Conservation (phyloP, 1,140 invertebrate species). For the Drosophila neocordata region DNA sequence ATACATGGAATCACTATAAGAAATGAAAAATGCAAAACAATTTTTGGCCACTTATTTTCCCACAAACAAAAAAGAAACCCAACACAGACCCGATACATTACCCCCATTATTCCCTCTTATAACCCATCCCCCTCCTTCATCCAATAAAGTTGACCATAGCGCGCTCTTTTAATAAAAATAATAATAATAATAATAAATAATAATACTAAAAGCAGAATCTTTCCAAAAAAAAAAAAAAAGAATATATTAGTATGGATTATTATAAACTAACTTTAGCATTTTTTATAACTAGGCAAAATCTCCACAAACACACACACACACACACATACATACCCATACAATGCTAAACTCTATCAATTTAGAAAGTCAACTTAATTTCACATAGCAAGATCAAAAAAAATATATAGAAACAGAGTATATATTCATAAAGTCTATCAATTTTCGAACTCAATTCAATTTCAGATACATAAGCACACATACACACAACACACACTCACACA, state of each 20-base stretch:
- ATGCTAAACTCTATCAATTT: background rate
- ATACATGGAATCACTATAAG: constrained; percentile 17
- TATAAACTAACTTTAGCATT: constrained; percentile 14
- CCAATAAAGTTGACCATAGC: constrained; percentile 57
- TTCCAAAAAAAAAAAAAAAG: constrained; percentile 4
- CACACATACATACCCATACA: background rate
- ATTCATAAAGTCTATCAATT: background rate
- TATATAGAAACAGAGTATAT: background rate
- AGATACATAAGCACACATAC: background rate
- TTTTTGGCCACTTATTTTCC: constrained; percentile 58
- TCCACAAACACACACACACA: background rate
- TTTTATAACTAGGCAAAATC: constrained; percentile 13
- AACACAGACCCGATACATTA: constrained; percentile 12
- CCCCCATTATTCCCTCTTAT: background rate
- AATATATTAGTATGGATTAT: constrained; percentile 9
- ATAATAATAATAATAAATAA: background rate
- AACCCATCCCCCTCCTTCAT: constrained; percentile 7
- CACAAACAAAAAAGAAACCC: constrained; percentile 38
- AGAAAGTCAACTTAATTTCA: background rate
- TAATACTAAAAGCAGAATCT: constrained; percentile 1
- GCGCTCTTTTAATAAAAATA: constrained; percentile 46
- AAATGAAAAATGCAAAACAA: constrained; percentile 31
- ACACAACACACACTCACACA: background rate
- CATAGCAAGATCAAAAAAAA: background rate
- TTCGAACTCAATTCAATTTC: constrained; percentile 7